Conservation (phyloP, 2,113 vertebrate genomes). For the Clarias batrachus region DNA sequence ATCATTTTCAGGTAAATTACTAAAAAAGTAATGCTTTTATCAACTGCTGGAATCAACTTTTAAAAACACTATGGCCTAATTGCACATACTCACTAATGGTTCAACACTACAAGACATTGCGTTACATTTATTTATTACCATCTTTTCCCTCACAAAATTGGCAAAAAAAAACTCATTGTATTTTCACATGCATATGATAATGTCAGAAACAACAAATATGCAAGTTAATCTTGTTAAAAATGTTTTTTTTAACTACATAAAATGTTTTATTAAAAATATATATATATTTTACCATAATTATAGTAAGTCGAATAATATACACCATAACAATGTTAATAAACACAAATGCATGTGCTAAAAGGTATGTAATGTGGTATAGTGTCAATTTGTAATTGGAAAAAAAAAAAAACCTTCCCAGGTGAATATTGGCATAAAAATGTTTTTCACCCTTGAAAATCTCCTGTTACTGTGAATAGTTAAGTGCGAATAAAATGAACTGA, state of each 20-base stretch:
- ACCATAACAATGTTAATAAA: not conserved
- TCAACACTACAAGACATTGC: not conserved
- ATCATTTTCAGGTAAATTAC: constrained; percentile 90
- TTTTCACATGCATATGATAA: not conserved
- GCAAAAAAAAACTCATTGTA: not conserved
- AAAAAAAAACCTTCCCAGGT: too few relatives aligned
- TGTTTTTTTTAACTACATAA: too few relatives aligned
- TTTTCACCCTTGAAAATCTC: too few relatives aligned
- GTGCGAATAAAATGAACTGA: too few relatives aligned
- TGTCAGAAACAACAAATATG: not conserved
- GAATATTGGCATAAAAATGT: too few relatives aligned
- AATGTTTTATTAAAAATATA: too few relatives aligned
- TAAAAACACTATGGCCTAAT: not conserved
- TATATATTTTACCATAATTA: not conserved
- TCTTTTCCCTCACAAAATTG: not conserved
- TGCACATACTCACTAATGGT: not conserved
- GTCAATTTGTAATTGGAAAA: not conserved
- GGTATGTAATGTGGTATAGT: not conserved
- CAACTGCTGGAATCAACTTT: not conserved
- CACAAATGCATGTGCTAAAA: not conserved
- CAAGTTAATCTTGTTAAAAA: not conserved
- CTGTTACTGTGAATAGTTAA: too few relatives aligned
- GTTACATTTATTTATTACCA: too few relatives aligned
- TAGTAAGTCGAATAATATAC: not conserved
- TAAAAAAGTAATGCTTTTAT: not conserved